Evolutionary conservation across 64 coral and sea anemone genomes (phyloP), one percentile per base, ranked within the genome.

Genomic region (Acropora tenuis): DNA sequence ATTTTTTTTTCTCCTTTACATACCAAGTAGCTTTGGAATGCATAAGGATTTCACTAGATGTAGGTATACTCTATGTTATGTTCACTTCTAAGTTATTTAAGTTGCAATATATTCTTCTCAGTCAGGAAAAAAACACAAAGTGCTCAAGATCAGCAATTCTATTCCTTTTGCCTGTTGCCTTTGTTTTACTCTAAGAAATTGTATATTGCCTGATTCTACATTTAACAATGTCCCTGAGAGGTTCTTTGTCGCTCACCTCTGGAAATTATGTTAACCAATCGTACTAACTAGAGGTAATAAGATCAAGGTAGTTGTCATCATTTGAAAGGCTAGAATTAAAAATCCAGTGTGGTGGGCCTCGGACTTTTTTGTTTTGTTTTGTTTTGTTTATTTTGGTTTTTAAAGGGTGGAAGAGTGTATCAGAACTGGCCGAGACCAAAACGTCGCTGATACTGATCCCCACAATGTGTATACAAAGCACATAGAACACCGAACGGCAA

Each of bases 1-100:
- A 50, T 90, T 90, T 78, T 90, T 90, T 65, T 90, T 75, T 60
- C 88, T 30, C 76, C 17, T 80, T 43, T 78, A 80, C 88, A 40
- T 79, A 90, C 88, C 76, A 80, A 42, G 79, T 63, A 0, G 50
- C 44, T 73, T 78, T n/a, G 12, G 88, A 90, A 17, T 57, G 12
- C 20, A 90, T 6, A 73, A 87, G 73, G 6, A 4, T 10, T 10
- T 80, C 89, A 53, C 69, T 6, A 6, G 81, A 86, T 92, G 41
- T 86, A 75, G 17, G 75, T 80, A 45, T 92, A 86, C 4, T 20
- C 5, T 0, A 5, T 4, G 60, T 92, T 80, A 77, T 92, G 10
- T 15, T 63, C 59, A 12, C 12, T 15, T 63, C 15, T 63, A 15
- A 15, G 8, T 12, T 9, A 3, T 63, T 63, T 13, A 3, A 9